phyloP scores from a whole-genome alignment of 2,113 vertebrate species.

The Boulengeromyrus knoepffleri region DNA sequence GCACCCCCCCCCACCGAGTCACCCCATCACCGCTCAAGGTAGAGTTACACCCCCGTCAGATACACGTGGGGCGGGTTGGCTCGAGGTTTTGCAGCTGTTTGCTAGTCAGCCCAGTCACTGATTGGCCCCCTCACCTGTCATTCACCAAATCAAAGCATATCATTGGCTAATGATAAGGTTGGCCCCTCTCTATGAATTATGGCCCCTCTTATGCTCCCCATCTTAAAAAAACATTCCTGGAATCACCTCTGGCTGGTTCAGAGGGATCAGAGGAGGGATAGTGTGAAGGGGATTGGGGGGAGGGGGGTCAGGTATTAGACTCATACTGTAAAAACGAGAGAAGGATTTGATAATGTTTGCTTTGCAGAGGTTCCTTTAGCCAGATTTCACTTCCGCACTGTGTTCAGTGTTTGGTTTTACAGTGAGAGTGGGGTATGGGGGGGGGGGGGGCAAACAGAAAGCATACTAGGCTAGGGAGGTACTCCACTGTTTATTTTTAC shows the following conservation, averaged over 20 bases:
- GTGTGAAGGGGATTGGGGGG: constrained; percentile 48
- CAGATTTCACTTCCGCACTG: neutral
- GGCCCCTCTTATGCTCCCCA: neutral
- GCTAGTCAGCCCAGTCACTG: constrained; percentile 39
- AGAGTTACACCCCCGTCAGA: constrained; percentile 44
- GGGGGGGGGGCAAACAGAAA: neutral
- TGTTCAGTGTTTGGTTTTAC: neutral
- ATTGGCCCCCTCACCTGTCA: neutral
- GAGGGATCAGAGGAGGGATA: constrained; percentile 30
- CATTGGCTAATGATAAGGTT: neutral
- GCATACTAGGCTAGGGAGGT: neutral
- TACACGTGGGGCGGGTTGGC: constrained; percentile 31
- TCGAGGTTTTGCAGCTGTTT: constrained; percentile 52
- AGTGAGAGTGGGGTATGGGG: neutral
- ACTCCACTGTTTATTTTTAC: constrained; percentile 13
- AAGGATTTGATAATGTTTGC: neutral
- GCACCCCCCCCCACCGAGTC: constrained; percentile 51
- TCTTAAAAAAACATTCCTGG: neutral
- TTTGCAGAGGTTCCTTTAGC: neutral
- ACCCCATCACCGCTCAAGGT: constrained; percentile 57
- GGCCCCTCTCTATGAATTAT: neutral
- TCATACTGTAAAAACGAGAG: neutral
- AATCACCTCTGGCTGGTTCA: neutral
- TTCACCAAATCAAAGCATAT: neutral
- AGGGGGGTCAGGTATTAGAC: neutral